These are phyloP conservation scores for Drosophila pectinifera DNA, from an alignment of 1,140 invertebrate species.

Conservation along the genomic window DNA sequence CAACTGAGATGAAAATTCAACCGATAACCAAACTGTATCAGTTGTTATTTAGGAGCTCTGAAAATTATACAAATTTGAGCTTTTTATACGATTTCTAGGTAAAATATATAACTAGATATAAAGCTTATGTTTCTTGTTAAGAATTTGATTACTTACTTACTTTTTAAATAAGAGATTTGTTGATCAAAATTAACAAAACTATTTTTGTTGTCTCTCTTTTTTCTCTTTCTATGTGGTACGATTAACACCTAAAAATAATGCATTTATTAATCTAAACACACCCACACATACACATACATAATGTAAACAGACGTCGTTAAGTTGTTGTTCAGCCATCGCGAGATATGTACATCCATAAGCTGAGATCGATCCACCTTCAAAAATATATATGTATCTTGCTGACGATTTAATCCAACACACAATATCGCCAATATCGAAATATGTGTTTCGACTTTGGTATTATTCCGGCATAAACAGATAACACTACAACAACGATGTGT, in stretches of 20 bases:
- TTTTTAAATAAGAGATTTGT: constrained; percentile 12
- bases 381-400: constrained; percentile 51
- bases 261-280: constrained; percentile 2
- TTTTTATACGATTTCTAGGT: background rate
- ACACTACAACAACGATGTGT: constrained; percentile 30
- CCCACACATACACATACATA: background rate
- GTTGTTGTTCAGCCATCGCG: constrained; percentile 57
- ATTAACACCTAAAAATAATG: constrained; percentile 28
- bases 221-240: constrained; percentile 61
- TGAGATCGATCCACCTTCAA: constrained; percentile 61
- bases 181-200: constrained; percentile 46
- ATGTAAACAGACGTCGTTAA: constrained; percentile 72
- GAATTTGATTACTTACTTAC: constrained; percentile 4
- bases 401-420: constrained; percentile 55
- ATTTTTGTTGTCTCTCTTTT: constrained; percentile 58
- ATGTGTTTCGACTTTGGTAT: constrained; percentile 33
- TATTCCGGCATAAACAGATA: constrained; percentile 41
- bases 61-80: background rate
- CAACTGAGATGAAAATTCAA: too few species aligned
- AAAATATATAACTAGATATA: background rate
- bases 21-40: too few species aligned
- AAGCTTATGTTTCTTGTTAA: constrained; percentile 3
- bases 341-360: constrained; percentile 33
- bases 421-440: constrained; percentile 22
- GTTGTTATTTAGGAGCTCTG: background rate